These are phyloP conservation scores for Mermis nigrescens DNA, from an alignment of 2,888 invertebrate genomes.

Conservation along the genomic window DNA sequence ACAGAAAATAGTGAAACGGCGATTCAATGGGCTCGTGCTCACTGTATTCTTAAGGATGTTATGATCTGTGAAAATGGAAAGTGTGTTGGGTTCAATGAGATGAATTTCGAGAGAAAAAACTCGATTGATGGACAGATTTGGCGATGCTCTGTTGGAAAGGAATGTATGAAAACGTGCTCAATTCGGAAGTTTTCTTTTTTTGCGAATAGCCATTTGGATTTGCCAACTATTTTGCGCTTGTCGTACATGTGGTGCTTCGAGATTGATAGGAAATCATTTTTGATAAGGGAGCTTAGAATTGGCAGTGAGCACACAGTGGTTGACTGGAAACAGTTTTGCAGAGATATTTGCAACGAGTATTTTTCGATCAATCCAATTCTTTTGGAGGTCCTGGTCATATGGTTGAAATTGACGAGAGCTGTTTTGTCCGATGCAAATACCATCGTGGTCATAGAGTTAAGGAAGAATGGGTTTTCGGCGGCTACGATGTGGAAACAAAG, in stretches of 20 bases:
- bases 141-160: neutral
- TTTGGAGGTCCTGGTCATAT: neutral
- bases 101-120: neutral
- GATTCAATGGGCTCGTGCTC: neutral
- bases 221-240: neutral
- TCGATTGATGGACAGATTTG: neutral
- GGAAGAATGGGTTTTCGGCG: slow-evolving; percentile 20
- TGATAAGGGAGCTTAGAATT: neutral
- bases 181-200: neutral
- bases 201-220: neutral
- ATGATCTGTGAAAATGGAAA: neutral
- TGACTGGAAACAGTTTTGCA: neutral
- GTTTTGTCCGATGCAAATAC: slow-evolving; percentile 14
- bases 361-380: neutral
- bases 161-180: neutral
- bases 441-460: slow-evolving; percentile 14
- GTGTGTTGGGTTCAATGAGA: neutral
- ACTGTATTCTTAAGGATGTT: neutral
- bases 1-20: neutral
- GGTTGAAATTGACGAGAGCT: slow-evolving; percentile 15
- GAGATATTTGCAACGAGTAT: neutral
- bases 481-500: slow-evolving; percentile 15
- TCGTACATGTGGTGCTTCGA: neutral
- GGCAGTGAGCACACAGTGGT: neutral
- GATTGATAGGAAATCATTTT: neutral